Percentiles rank a stretch among this genome's conserved stretches.
phyloP scores from a whole-genome alignment of 2,888 invertebrate genomes.

The Cheilosia vernalis region DNA sequence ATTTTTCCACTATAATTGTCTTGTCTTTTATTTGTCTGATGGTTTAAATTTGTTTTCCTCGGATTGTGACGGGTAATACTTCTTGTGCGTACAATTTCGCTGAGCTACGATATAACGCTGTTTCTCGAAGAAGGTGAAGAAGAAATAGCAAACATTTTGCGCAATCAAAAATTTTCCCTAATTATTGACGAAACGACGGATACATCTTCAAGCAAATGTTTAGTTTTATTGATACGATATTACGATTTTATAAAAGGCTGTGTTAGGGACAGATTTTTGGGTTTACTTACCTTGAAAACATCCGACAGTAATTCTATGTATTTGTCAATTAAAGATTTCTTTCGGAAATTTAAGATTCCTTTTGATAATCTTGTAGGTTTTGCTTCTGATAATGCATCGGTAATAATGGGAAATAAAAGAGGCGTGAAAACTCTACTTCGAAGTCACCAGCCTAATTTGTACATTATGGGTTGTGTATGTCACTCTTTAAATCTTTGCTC shows the following conservation, averaged over 20 bases:
- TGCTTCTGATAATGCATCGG: constrained; percentile 57
- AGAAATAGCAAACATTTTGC: constrained; percentile 4
- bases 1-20: too few relatives aligned
- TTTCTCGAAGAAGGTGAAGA: constrained; percentile 17
- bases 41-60: too few relatives aligned
- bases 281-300: neutral
- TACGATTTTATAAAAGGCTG: constrained; percentile 24
- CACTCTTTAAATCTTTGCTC: neutral
- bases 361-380: constrained; percentile 76
- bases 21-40: too few relatives aligned
- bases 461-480: constrained; percentile 70
- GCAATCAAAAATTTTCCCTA: constrained; percentile 41
- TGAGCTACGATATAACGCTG: too few relatives aligned
- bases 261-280: constrained; percentile 49
- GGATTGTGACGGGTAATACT: too few relatives aligned
- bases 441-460: constrained; percentile 66
- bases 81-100: too few relatives aligned
- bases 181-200: constrained; percentile 61
- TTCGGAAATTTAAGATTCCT: constrained; percentile 34
- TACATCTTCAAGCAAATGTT: constrained; percentile 33
- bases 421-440: constrained; percentile 75
- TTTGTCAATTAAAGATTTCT: constrained; percentile 30
- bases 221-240: constrained; percentile 51
- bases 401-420: constrained; percentile 77
- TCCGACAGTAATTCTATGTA: constrained; percentile 42